A percentile compares a stretch with the other conserved stretches of the same genome.
phyloP scores from a whole-genome alignment of 2,888 invertebrate genomes.

The Lasioglossum morio region DNA sequence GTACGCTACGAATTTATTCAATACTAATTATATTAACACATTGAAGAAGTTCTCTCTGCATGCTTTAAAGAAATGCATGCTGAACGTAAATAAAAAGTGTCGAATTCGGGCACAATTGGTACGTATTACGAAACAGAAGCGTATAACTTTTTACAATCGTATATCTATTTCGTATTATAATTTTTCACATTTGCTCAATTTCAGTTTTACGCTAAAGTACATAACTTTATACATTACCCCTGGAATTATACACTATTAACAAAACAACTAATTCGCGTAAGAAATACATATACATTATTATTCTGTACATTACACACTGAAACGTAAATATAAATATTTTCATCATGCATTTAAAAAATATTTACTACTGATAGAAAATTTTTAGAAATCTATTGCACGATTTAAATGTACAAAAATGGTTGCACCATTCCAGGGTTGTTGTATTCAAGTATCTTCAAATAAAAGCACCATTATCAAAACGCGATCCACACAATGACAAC shows the following conservation, averaged over 20 bases:
- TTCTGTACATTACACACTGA: conserved; percentile 26
- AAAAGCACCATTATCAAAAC: conserved; percentile 53
- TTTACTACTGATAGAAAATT: conserved; percentile 39
- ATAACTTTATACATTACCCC: conserved; percentile 23
- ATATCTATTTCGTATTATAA: conserved; percentile 37
- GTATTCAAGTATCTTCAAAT: conserved; percentile 35
- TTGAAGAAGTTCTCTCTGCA: conserved; percentile 15
- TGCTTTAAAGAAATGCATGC: conserved; percentile 34
- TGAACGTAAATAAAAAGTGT: conserved; percentile 40
- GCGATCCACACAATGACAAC: conserved; percentile 15
- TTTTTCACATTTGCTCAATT: conserved; percentile 22
- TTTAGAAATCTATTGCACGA: conserved; percentile 38
- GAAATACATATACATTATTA: conserved; percentile 31
- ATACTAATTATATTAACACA: conserved; percentile 27
- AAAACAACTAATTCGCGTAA: conserved; percentile 27
- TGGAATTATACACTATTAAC: conserved; percentile 48
- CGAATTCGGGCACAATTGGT: conserved; percentile 56
- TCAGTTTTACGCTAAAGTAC: conserved; percentile 30
- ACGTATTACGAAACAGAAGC: conserved; percentile 56
- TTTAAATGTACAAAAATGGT: conserved; percentile 52
- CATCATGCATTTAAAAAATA: conserved; percentile 48
- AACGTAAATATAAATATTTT: conserved; percentile 47
- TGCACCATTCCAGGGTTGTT: conserved; percentile 51
- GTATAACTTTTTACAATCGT: conserved; percentile 52
- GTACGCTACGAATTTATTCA: conserved; percentile 11